These are phyloP conservation scores for Calliphora vicina DNA, from an alignment of 1,140 invertebrate species.

Conservation along the genomic window DNA sequence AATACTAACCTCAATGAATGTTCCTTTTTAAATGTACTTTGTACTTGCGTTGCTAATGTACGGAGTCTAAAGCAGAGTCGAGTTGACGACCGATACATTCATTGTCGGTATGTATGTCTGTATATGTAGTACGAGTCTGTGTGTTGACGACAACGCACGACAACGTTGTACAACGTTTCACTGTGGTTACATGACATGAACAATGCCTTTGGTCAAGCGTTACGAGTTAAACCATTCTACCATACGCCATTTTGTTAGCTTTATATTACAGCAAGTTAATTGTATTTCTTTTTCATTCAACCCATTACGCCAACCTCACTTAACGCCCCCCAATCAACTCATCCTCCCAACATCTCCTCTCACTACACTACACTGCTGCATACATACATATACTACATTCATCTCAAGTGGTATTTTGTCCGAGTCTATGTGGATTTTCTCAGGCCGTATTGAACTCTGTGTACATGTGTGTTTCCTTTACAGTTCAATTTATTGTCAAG, in stretches of 20 bases:
- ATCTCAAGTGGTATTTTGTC: background rate
- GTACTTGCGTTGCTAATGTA: background rate
- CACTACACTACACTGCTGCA: background rate
- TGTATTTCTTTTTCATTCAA: conserved; percentile 6
- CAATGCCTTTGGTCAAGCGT: conserved; percentile 15
- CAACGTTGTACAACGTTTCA: background rate
- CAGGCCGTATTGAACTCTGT: background rate
- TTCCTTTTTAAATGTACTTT: background rate
- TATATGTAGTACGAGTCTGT: background rate
- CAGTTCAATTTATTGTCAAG: background rate
- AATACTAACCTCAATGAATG: background rate
- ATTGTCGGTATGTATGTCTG: background rate
- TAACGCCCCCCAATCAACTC: background rate
- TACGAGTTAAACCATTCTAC: conserved; percentile 3
- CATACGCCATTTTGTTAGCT: background rate
- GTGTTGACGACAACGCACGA: background rate
- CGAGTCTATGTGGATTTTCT: background rate
- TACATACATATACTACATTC: too few relatives aligned
- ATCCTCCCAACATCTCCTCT: background rate
- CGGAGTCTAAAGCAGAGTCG: background rate
- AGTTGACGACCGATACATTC: background rate
- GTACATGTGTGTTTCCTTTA: background rate
- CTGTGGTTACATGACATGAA: conserved; percentile 15
- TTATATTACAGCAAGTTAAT: conserved; percentile 31
- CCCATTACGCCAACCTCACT: background rate